Base-by-base conservation (phyloP, 2,888 invertebrate genomes). In the Seladonia tumulorum region DNA sequence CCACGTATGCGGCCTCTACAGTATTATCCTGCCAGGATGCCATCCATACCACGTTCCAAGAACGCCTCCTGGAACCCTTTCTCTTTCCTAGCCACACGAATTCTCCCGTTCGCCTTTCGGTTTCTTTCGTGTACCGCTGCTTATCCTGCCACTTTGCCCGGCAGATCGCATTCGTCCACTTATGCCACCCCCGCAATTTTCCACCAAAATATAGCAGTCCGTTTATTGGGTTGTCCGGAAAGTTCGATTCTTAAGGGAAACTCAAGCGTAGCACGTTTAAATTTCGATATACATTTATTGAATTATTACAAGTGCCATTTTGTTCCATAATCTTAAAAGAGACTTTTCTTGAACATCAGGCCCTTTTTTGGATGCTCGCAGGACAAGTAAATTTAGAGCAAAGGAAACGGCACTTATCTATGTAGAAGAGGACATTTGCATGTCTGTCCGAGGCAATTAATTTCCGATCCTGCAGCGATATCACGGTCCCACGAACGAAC, bases 11-110 rank as follows among this genome's bases (percentile, higher is more conserved):
- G 77, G 60, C 57, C 75, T 72, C 76, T 82, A 87, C 79, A 79
- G 87, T 80, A 82, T 86, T 85, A 86, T 86, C 84, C 82, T 79
- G 70, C 79, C 86, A 85, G 88, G 82, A 86, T 88, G 83, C 87
- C 83, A 87, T 89, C 82, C 83, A 74, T 79, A 86, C 85, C 82
- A 63, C 88, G 88, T 89, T 89, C 88, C 85, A 82, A 83, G 89
- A 90, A 90, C 87, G 79, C 87, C 83, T 79, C 66, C 83, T 78
- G 74, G 63, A 81, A 75, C 76, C 87, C 89, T 88, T 89, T 88
- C 82, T 85, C 85, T 86, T 86, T 87, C 87, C 87, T 81, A 83
- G 83, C 72, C 81, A 81, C 81, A 81, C 79, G 83, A 83, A 87
- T 87, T 86, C 87, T 76, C 87, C 75, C 79, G 71, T 82, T 82